Percentiles rank a stretch among this genome's conserved stretches.
Evolutionary conservation across 2,113 vertebrate species (phyloP).

Genomic region (Dendrocopos noguchii): DNA sequence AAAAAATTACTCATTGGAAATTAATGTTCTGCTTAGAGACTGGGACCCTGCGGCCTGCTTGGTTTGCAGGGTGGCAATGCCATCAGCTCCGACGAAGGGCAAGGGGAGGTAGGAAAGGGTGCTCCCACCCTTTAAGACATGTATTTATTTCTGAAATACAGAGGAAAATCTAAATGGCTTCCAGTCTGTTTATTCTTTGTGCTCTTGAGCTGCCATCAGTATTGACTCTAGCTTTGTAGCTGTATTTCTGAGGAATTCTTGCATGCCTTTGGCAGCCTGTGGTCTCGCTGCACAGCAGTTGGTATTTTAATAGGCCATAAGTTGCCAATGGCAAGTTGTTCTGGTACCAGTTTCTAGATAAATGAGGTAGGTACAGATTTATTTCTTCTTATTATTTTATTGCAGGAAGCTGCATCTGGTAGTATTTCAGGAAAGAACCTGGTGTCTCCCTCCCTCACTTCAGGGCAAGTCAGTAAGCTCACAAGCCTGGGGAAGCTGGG

Average conservation of each 20-base stretch:
- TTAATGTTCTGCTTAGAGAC: not conserved
- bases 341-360: not conserved
- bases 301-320: constrained; percentile 43
- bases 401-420: constrained; percentile 33
- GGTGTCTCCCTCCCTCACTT: not conserved
- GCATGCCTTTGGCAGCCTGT: not conserved
- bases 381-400: constrained; percentile 15
- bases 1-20: not conserved
- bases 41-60: not conserved
- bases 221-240: constrained; percentile 37
- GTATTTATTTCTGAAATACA: not conserved
- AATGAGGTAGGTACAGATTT: constrained; percentile 28
- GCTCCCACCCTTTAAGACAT: not conserved
- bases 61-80: not conserved
- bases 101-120: not conserved
- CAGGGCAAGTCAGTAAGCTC: not conserved
- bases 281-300: not conserved
- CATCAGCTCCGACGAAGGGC: not conserved
- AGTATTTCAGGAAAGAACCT: not conserved
- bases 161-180: not conserved
- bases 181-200: constrained; percentile 13
- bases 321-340: constrained; percentile 30
- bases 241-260: constrained; percentile 39
- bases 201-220: constrained; percentile 5
- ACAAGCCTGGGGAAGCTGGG: accelerated